Percentiles rank a stretch among this genome's conserved stretches.
These are phyloP conservation scores for Trachelus tabidus DNA, from an alignment of 2,888 invertebrate species.

Conservation along the genomic window DNA sequence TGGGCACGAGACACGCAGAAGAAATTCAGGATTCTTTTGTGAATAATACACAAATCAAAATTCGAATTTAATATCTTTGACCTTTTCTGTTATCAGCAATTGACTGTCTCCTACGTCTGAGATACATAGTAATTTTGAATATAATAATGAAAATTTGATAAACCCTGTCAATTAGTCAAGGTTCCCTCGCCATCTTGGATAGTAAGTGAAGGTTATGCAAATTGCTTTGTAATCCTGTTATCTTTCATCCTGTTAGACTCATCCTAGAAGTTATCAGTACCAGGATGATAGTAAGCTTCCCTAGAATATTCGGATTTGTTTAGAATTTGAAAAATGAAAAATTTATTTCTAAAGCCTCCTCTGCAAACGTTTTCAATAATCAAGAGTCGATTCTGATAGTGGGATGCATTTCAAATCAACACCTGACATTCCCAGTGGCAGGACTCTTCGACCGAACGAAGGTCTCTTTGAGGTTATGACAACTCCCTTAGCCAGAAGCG, in stretches of 20 bases:
- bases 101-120: background rate
- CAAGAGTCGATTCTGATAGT: background rate
- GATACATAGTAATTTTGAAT: background rate
- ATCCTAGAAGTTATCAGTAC: conserved; percentile 14
- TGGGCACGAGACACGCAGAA: background rate
- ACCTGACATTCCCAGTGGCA: background rate
- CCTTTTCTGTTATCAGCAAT: background rate
- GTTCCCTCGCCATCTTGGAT: background rate
- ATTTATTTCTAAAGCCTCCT: background rate
- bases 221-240: conserved; percentile 66
- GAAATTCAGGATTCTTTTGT: background rate
- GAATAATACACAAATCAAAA: background rate
- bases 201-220: conserved; percentile 61
- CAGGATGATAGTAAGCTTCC: background rate
- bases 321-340: background rate
- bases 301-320: background rate
- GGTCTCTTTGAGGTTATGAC: background rate
- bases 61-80: background rate
- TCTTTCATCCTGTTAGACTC: conserved; percentile 63
- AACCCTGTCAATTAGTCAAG: background rate
- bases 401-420: background rate
- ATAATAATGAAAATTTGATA: background rate
- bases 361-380: background rate
- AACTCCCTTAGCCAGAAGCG: background rate
- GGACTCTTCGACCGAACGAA: background rate